Evolutionary conservation across 2,113 vertebrate species (phyloP).

Genomic region (Cyanoramphus novaezelandiae): DNA sequence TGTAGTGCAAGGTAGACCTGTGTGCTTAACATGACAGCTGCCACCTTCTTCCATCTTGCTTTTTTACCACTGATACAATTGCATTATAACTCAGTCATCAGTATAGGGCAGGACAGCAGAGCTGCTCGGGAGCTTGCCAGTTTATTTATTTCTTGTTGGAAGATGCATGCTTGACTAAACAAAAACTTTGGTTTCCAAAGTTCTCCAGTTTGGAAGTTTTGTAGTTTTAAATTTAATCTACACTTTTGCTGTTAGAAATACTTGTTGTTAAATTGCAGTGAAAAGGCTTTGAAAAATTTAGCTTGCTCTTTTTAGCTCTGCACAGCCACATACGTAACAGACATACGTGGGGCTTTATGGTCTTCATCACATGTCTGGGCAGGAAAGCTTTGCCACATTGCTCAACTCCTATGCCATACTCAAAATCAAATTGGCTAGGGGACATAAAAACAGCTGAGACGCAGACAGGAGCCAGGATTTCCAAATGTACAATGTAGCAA

Average conservation of each 20-base stretch:
- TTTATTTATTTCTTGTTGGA: neutral
- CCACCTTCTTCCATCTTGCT: neutral
- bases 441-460: neutral
- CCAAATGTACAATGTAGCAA: neutral
- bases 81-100: neutral
- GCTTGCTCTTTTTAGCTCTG: neutral
- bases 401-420: neutral
- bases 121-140: neutral
- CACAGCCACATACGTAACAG: fast-evolving
- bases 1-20: neutral
- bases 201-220: neutral
- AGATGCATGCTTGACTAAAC: neutral
- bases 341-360: neutral
- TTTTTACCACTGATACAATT: neutral
- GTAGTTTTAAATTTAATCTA: neutral
- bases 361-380: neutral
- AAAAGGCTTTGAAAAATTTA: neutral
- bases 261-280: neutral
- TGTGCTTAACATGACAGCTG: fast-evolving
- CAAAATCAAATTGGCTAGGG: neutral
- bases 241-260: neutral
- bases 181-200: neutral
- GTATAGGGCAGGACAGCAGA: neutral
- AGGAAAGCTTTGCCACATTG: neutral
- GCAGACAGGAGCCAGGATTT: neutral